Conservation (phyloP, 2,113 vertebrate genomes). For the Campylomormyrus tamandua region DNA sequence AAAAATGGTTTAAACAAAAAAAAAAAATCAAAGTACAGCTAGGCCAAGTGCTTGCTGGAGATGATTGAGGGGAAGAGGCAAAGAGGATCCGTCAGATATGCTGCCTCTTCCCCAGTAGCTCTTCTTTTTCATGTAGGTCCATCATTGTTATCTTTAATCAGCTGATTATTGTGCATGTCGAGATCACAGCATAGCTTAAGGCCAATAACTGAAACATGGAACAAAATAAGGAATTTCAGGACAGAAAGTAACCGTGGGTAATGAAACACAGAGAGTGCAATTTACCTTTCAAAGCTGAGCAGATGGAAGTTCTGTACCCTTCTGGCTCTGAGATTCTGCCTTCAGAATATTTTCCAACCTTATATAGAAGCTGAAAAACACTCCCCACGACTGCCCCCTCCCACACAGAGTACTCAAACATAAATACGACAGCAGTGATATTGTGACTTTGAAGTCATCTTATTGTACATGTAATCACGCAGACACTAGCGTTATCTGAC, state of each 20-base stretch:
- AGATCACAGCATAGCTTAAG: not conserved
- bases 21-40: not conserved
- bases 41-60: not conserved
- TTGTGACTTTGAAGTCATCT: not conserved
- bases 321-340: not conserved
- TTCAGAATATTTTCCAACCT: not conserved
- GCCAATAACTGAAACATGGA: not conserved
- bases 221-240: not conserved
- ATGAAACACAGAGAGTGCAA: not conserved
- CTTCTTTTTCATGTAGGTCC: not conserved
- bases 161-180: not conserved
- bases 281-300: not conserved
- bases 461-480: not conserved
- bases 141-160: constrained; percentile 4
- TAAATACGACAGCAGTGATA: not conserved
- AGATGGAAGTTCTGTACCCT: not conserved
- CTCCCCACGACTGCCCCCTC: not conserved
- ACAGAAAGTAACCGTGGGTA: not conserved
- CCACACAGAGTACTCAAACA: not conserved
- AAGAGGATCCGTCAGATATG: not conserved
- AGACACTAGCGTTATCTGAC: not conserved
- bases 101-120: not conserved
- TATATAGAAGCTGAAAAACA: not conserved
- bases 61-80: not conserved
- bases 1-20: not conserved